Conservation (phyloP, 2,113 vertebrate species). For the Nesoenas mayeri region DNA sequence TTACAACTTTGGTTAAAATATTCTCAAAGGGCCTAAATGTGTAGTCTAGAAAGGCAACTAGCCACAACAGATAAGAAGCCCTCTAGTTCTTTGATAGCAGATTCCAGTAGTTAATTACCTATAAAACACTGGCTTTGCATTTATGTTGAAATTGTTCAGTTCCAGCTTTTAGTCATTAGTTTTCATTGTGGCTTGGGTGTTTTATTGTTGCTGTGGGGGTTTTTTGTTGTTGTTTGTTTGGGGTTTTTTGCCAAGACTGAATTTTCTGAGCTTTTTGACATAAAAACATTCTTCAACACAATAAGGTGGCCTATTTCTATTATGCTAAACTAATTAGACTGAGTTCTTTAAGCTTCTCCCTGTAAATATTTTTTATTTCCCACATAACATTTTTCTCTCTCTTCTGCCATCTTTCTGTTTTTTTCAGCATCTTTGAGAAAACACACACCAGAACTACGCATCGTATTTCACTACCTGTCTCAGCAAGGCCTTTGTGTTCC, state of each 20-base stretch:
- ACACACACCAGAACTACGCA: neutral
- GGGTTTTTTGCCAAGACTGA: neutral
- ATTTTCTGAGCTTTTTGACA: neutral
- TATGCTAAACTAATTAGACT: neutral
- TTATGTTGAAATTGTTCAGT: neutral
- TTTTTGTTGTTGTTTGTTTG: too few species aligned
- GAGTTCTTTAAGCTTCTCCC: neutral
- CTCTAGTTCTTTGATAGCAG: neutral
- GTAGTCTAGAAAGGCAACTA: neutral
- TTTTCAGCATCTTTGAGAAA: neutral
- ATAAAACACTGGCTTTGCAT: neutral
- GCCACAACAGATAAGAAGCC: neutral
- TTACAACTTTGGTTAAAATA: neutral
- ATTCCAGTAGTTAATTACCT: neutral
- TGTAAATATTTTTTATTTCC: neutral
- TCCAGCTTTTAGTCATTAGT: neutral
- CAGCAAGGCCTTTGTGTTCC: too few species aligned
- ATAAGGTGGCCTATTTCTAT: neutral
- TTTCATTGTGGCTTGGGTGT: neutral
- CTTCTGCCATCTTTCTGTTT: neutral
- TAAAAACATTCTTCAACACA: neutral
- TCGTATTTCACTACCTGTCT: accelerated
- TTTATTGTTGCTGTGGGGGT: too few species aligned
- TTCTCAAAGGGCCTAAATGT: neutral
- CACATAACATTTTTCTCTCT: neutral